Percentiles rank a stretch among this genome's conserved stretches.
phyloP scores from a whole-genome alignment of 2,888 invertebrate genomes.

The Seira musarum region DNA sequence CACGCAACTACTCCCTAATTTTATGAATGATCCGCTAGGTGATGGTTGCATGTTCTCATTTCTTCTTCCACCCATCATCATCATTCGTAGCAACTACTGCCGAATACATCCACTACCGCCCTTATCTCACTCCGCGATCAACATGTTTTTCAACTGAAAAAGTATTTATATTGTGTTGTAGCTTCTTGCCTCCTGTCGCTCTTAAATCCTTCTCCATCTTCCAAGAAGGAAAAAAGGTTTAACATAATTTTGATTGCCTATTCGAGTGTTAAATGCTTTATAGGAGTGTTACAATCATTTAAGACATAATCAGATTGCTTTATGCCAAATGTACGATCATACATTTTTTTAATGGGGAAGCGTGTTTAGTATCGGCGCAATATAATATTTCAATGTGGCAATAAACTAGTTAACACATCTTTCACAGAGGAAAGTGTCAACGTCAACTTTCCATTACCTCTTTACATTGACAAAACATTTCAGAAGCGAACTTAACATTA shows the following conservation, averaged over 20 bases:
- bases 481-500: not conserved
- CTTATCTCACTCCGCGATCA: not conserved
- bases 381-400: constrained; percentile 2
- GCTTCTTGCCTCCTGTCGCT: not conserved
- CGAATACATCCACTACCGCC: too few relatives aligned
- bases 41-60: constrained; percentile 48
- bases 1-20: constrained; percentile 15
- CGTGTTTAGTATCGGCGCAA: not conserved
- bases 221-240: not conserved
- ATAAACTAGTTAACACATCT: constrained; percentile 16
- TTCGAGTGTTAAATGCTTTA: constrained; percentile 10
- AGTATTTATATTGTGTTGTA: not conserved
- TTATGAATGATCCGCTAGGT: constrained; percentile 58
- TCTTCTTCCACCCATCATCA: constrained; percentile 10
- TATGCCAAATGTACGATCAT: not conserved
- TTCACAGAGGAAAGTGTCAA: constrained; percentile 16
- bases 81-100: too few relatives aligned
- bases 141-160: not conserved
- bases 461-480: not conserved
- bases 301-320: not conserved
- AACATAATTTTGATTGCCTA: constrained; percentile 19
- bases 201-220: constrained; percentile 11
- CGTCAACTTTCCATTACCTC: constrained; percentile 17
- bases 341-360: not conserved
- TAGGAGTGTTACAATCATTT: constrained; percentile 4